phyloP scores from a whole-genome alignment of 2,797 vertebrate species.

The Pachyuromys duprasi region DNA sequence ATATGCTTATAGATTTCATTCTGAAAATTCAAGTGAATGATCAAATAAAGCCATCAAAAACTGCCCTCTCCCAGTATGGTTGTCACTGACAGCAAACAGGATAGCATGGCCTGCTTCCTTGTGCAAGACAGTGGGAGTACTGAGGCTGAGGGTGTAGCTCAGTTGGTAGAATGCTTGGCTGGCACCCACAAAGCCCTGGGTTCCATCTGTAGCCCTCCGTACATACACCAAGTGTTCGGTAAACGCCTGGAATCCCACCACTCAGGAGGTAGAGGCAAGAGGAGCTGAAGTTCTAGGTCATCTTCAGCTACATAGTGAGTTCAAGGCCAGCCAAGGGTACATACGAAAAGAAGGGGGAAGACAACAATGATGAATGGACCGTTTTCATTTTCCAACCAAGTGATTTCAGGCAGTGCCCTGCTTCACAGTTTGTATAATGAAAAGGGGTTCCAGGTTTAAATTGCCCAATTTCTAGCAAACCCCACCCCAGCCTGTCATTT shows the following conservation, averaged over 20 bases:
- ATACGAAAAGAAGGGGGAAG: neutral
- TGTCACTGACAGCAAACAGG: conserved; percentile 24
- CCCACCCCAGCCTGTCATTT: neutral
- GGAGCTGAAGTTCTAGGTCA: neutral
- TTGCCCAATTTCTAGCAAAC: neutral
- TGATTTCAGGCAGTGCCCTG: neutral
- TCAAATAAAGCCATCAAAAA: conserved; percentile 57
- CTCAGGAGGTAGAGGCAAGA: neutral
- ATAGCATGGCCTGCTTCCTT: neutral
- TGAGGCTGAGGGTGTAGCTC: neutral
- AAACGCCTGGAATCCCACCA: neutral
- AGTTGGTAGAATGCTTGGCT: neutral
- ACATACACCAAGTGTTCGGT: neutral
- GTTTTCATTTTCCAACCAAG: conserved; percentile 21
- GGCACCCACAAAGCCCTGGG: neutral
- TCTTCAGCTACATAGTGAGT: neutral
- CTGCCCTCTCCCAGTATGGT: neutral
- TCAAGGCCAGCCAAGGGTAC: neutral
- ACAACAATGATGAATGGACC: neutral
- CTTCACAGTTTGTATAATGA: conserved; percentile 39
- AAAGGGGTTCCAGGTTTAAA: conserved; percentile 19
- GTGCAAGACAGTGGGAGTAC: neutral
- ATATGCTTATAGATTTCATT: conserved; percentile 44
- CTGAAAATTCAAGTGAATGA: conserved; percentile 48
- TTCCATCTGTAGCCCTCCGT: neutral